These are phyloP conservation scores for Solenopsis invicta DNA, from an alignment of 1,140 invertebrate genomes.

Conservation along the genomic window DNA sequence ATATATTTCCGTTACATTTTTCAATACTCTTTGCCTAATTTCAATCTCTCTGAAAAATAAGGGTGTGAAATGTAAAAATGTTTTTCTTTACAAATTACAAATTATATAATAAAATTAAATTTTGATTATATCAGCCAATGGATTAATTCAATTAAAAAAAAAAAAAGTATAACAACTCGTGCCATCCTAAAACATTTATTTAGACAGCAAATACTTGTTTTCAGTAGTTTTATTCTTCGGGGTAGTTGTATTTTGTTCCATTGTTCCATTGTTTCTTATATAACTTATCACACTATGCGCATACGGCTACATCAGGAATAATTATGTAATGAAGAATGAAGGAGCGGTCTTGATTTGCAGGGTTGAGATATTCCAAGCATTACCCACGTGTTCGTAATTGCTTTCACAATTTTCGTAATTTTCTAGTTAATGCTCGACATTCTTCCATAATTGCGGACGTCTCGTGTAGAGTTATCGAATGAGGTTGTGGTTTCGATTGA, in stretches of 20 bases:
- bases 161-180: neutral
- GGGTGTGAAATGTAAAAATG: neutral
- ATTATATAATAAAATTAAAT: slow-evolving; percentile 7
- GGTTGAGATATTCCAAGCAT: neutral
- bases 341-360: neutral
- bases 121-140: neutral
- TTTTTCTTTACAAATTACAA: neutral
- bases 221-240: neutral
- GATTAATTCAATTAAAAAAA: neutral
- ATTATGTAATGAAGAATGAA: slow-evolving; percentile 44
- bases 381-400: neutral
- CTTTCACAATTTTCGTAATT: slow-evolving; percentile 44
- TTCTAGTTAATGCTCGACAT: neutral
- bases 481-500: slow-evolving; percentile 56
- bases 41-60: neutral
- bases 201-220: neutral
- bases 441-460: neutral
- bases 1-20: neutral
- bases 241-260: neutral
- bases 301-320: slow-evolving; percentile 10
- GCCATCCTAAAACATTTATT: neutral
- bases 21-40: neutral
- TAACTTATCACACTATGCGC: neutral
- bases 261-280: slow-evolving; percentile 18
- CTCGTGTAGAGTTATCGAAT: slow-evolving; percentile 61